Base-by-base conservation (phyloP, 1,140 invertebrate species). In the Aphis gossypii region DNA sequence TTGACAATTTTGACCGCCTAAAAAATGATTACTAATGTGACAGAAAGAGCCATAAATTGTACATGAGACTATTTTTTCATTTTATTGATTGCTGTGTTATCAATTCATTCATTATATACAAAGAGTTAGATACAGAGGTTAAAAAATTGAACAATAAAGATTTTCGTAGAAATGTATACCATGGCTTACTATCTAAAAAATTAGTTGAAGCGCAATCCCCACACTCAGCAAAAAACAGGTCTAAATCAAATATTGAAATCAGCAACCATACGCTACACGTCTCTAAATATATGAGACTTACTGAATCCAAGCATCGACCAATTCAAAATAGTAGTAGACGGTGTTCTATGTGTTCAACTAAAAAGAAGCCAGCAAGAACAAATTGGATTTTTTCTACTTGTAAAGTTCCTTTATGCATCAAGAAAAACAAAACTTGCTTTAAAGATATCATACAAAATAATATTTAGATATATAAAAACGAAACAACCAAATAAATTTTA, bases 1-100 rank as follows among this genome's bases (percentile, higher is more conserved):
- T 95, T 21, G 94, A 94, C 93, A 94, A 94, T 94, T 93, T 94
- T 92, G 94, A 95, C 92, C 94, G 94, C 87, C 86, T 94, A 88
- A 94, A 94, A 93, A 92, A 93, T 14, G 93, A 41, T 87, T 94
- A 94, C 88, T 68, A 92, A 54, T 94, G 94, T 89, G 93, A 95
- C 93, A 82, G 94, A 54, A 90, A 94, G n/a, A 94, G 94, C 83
- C 94, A 94, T 48, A 95, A 95, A 90, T 94, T 93, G 92, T 95
- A 94, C 94, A 94, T 94, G 90, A 76, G 94, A 44, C 94, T 94
- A 46, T 93, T 95, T 87, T 94, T 94, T 93, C 94, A 84, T 44
- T 84, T 84, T 44, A 84, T 84, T 44, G 38, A 84, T 84, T 84
- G 38, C 83, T 44, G 83, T 84, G 83, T 90, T 94, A 94, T 90